Evolutionary conservation across 2,797 vertebrate species (phyloP), one percentile per base, ranked within the genome.

Genomic region (Podarcis lilfordi): DNA sequence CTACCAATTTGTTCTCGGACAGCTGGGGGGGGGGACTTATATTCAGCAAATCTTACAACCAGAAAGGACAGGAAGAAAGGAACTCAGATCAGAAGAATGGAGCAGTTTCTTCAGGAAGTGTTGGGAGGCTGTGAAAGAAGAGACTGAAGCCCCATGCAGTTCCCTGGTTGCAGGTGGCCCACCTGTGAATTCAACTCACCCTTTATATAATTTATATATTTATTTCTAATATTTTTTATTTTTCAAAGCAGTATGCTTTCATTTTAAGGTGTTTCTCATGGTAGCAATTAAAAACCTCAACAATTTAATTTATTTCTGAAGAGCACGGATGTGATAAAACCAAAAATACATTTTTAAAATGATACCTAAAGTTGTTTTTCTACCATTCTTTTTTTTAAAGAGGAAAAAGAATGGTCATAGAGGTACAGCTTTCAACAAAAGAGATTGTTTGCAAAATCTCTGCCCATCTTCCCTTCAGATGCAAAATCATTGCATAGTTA

Each of bases 401-500:
- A 75, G 88, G 88, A 72, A 91, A 25, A 84, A 84, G 80, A 0
- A 32, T 40, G 8, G 78, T 64, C n/a, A 78, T 86, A 76, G 88
- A 94, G 90, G 37, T 15, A 87, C 13, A 90, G 40, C 19, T 89
- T 19, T 80, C 87, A 89, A 29, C 29, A 85, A 77, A 82, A 74
- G 10, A 78, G 29, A 50, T 86, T 21, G 17, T 55, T 55, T 55
- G 50, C 50, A 15, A 55, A 55, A 55, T 15, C 50, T 55, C 50
- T 15, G 15, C 50, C 50, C 50, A 55, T 15, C 50, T 88, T 85
- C 85, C 89, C 35, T 89, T 77, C 45, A 90, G 76, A 45, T 75
- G 69, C 43, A 88, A 78, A 91, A 92, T 84, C 89, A 89, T 55
- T 92, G 76, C 91, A 89, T 29, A 15, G 84, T 78, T 29, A 91